Evolutionary conservation across 2,888 invertebrate species (phyloP).

Genomic region (Aleiodes alternator): DNA sequence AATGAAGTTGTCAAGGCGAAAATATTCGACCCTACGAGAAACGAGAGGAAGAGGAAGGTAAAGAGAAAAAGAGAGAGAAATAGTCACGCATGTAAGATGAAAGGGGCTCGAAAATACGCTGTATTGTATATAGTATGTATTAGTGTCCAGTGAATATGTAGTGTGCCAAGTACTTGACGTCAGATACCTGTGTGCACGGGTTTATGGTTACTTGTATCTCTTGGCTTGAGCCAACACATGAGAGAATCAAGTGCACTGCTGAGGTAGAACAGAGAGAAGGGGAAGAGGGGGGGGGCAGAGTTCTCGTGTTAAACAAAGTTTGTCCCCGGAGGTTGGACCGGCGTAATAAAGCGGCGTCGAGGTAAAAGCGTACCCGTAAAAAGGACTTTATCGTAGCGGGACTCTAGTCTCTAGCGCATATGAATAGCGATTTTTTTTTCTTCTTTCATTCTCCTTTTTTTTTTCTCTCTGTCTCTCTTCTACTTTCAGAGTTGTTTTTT

Average conservation of each 20-base stretch:
- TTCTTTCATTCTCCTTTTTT: conserved; percentile 29
- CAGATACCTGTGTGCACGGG: conserved; percentile 3
- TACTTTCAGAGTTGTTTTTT: conserved; percentile 8
- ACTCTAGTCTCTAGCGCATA: conserved; percentile 43
- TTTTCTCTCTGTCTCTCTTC: neutral
- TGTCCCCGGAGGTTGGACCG: conserved; percentile 47
- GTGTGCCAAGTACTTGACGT: neutral
- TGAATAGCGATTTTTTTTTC: conserved; percentile 36
- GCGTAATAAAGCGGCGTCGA: conserved; percentile 56
- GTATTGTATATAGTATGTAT: neutral
- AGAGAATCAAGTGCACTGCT: neutral
- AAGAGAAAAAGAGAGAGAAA: too few relatives aligned
- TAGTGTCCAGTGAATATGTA: conserved; percentile 15
- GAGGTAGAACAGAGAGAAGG: neutral
- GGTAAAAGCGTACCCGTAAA: conserved; percentile 55
- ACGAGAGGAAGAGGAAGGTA: too few relatives aligned
- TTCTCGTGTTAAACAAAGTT: conserved; percentile 56
- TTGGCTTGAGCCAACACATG: conserved; percentile 5
- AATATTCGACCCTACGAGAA: neutral
- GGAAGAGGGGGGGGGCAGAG: conserved; percentile 23
- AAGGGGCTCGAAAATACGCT: conserved; percentile 6
- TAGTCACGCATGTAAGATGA: conserved; percentile 14
- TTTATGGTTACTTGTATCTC: conserved; percentile 26
- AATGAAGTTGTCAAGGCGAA: conserved; percentile 13
- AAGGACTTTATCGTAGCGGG: conserved; percentile 55